These are phyloP conservation scores for Atlantisia rogersi DNA, from an alignment of 2,113 vertebrate species.

Conservation along the genomic window DNA sequence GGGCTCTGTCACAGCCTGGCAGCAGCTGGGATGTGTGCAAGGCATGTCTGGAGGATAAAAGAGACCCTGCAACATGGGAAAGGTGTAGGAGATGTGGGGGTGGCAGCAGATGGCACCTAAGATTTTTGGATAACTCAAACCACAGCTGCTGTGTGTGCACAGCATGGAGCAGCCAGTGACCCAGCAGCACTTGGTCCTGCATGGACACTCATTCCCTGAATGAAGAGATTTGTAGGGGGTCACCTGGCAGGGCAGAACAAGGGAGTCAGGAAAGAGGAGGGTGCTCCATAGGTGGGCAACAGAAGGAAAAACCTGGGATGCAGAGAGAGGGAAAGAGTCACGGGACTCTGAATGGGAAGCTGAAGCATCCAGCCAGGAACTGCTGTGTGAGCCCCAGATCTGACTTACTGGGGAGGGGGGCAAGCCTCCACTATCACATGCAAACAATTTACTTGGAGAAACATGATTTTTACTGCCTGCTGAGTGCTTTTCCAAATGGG, in stretches of 20 bases:
- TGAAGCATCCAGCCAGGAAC: not conserved
- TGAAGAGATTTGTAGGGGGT: not conserved
- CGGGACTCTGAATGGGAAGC: rapidly evolving
- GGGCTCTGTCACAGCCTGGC: not conserved
- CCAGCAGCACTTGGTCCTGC: not conserved
- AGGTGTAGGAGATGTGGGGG: not conserved
- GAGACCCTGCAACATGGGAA: not conserved
- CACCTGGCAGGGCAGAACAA: not conserved
- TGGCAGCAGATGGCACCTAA: too few species aligned
- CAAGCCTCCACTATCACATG: not conserved
- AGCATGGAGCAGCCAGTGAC: rapidly evolving
- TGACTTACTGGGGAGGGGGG: not conserved
- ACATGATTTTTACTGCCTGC: slow-evolving; percentile 18
- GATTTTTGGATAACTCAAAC: not conserved
- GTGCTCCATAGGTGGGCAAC: not conserved
- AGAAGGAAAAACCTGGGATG: not conserved
- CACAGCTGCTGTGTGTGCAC: rapidly evolving
- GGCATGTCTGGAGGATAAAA: not conserved
- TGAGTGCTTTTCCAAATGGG: slow-evolving; percentile 42
- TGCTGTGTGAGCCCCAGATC: not conserved
- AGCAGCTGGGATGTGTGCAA: not conserved
- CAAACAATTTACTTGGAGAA: not conserved
- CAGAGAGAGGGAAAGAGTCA: not conserved
- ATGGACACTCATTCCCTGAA: not conserved
- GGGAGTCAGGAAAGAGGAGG: not conserved